A percentile compares a stretch with the other conserved stretches of the same genome.
Evolutionary conservation across 1,140 invertebrate genomes (phyloP).

Genomic region (Hylaeus volcanicus): DNA sequence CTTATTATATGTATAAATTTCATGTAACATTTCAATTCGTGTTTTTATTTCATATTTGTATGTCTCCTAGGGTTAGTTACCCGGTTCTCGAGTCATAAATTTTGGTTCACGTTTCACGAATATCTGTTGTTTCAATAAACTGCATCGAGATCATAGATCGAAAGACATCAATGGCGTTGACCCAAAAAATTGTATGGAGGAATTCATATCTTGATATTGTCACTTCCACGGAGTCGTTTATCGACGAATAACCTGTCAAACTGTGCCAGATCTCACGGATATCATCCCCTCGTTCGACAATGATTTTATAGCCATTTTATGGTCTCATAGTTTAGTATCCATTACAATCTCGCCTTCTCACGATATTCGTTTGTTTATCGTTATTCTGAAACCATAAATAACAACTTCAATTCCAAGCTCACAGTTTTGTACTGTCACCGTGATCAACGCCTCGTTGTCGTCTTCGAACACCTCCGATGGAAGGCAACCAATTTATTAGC

Average conservation of each 20-base stretch:
- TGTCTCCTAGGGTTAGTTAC: too few relatives aligned
- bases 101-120: neutral
- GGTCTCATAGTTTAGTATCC: too few relatives aligned
- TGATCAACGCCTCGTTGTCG: too few relatives aligned
- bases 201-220: neutral
- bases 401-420: too few relatives aligned
- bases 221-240: neutral
- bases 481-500: constrained; percentile 21
- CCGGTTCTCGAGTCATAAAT: too few relatives aligned
- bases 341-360: too few relatives aligned
- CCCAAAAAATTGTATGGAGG: neutral
- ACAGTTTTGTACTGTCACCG: too few relatives aligned
- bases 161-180: neutral
- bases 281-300: neutral
- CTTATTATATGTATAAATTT: neutral
- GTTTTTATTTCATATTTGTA: neutral
- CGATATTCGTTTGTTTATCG: too few relatives aligned
- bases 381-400: too few relatives aligned
- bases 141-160: neutral
- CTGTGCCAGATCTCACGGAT: neutral
- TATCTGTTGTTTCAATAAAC: neutral
- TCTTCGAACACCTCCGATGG: neutral
- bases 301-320: neutral
- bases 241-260: neutral
- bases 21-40: neutral